phyloP scores from a whole-genome alignment of 2,113 vertebrate species.

The Petromus typicus region DNA sequence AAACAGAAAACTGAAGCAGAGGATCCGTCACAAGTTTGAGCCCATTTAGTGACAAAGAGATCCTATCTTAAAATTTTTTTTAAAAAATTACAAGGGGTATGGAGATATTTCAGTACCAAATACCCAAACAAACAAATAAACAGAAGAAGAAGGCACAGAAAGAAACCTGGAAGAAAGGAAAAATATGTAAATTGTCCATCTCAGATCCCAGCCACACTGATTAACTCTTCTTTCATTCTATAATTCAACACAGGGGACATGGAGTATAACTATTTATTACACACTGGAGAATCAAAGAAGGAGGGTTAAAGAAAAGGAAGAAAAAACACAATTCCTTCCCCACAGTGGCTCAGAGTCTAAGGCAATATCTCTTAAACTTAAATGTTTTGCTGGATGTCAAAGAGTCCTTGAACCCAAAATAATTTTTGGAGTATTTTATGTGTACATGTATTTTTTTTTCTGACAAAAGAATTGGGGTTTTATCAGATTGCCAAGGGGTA shows the following conservation, averaged over 20 bases:
- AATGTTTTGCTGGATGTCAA: not conserved
- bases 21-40: not conserved
- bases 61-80: not conserved
- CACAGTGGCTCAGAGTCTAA: not conserved
- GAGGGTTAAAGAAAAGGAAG: not conserved
- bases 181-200: not conserved
- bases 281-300: not conserved
- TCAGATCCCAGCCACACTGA: not conserved
- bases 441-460: not conserved
- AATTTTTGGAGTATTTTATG: not conserved
- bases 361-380: conserved; percentile 21
- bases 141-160: not conserved
- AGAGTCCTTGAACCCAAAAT: not conserved
- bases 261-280: not conserved
- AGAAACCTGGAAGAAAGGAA: not conserved
- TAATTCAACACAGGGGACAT: not conserved
- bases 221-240: not conserved
- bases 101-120: not conserved
- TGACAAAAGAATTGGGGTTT: not conserved
- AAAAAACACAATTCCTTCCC: not conserved
- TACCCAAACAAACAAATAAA: not conserved
- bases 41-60: not conserved
- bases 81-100: not conserved
- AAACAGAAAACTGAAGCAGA: not conserved
- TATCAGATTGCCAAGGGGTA: not conserved